Percentiles rank a stretch among this genome's conserved stretches.
phyloP scores from a whole-genome alignment of 2,797 vertebrate genomes.

The Mus caroli region DNA sequence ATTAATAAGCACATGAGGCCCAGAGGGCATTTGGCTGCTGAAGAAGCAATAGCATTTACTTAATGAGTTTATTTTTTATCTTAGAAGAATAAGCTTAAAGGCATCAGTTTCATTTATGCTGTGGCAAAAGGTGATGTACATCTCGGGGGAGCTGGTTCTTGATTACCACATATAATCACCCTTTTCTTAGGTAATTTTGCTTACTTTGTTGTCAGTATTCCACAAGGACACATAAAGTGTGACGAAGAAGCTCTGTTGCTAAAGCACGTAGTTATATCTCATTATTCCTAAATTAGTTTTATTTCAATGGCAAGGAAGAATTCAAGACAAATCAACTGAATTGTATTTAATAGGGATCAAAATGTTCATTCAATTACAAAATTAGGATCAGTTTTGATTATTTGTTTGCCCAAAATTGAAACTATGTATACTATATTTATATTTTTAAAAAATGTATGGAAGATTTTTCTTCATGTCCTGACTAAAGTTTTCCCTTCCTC shows the following conservation, averaged over 20 bases:
- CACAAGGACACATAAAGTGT: not conserved
- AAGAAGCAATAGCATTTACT: not conserved
- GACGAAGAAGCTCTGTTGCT: not conserved
- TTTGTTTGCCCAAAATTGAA: constrained; percentile 8
- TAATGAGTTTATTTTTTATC: not conserved
- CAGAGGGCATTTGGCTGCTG: not conserved
- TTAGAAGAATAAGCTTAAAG: constrained; percentile 19
- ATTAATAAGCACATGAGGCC: not conserved
- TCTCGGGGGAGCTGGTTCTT: not conserved
- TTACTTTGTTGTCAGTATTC: not conserved
- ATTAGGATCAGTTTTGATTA: not conserved
- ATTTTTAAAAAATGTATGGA: not conserved
- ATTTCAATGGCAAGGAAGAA: not conserved
- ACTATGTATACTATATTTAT: not conserved
- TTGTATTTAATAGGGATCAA: not conserved
- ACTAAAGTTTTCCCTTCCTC: not conserved
- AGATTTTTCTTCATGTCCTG: not conserved
- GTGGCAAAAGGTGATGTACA: not conserved
- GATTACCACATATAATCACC: not conserved
- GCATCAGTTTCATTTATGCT: not conserved
- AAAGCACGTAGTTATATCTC: not conserved
- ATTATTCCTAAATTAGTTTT: not conserved
- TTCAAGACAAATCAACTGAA: constrained; percentile 31
- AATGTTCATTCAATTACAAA: not conserved
- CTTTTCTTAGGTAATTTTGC: constrained; percentile 43